Conservation (phyloP, 2,888 invertebrate genomes). For the Notocelia uddmanniana region DNA sequence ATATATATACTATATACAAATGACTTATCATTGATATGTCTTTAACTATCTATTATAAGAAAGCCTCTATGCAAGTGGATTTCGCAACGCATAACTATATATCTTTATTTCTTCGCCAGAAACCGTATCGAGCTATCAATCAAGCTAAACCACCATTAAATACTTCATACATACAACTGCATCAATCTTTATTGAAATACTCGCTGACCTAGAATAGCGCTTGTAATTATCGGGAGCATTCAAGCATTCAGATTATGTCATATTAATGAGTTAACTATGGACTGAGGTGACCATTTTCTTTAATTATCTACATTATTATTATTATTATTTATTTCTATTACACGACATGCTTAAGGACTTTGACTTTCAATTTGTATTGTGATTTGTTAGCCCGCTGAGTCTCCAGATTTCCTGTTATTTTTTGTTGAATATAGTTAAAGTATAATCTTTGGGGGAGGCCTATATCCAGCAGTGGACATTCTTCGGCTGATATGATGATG, state of each 20-base stretch:
- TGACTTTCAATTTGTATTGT: background rate
- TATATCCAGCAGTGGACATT: too few species aligned
- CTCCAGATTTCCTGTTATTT: too few species aligned
- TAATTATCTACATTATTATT: background rate
- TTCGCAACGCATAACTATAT: background rate
- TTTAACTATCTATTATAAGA: background rate
- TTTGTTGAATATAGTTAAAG: too few species aligned
- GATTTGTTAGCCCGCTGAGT: too few species aligned
- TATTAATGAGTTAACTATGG: constrained; percentile 20
- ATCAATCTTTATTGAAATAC: constrained; percentile 34
- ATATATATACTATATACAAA: too few species aligned
- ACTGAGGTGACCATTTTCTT: background rate
- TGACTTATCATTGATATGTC: background rate
- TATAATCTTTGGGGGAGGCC: too few species aligned
- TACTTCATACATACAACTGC: background rate
- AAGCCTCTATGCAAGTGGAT: background rate
- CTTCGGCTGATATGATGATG: too few species aligned
- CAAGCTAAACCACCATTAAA: constrained; percentile 19
- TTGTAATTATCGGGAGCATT: constrained; percentile 30
- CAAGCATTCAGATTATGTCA: constrained; percentile 36
- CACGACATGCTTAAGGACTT: background rate
- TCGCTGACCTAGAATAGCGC: constrained; percentile 36
- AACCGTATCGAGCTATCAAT: constrained; percentile 7
- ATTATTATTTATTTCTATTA: too few species aligned
- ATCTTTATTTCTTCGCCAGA: background rate